Evolutionary conservation across 2,797 vertebrate genomes (phyloP), one percentile per base, ranked within the genome.

Genomic region (Darevskia mixta): DNA sequence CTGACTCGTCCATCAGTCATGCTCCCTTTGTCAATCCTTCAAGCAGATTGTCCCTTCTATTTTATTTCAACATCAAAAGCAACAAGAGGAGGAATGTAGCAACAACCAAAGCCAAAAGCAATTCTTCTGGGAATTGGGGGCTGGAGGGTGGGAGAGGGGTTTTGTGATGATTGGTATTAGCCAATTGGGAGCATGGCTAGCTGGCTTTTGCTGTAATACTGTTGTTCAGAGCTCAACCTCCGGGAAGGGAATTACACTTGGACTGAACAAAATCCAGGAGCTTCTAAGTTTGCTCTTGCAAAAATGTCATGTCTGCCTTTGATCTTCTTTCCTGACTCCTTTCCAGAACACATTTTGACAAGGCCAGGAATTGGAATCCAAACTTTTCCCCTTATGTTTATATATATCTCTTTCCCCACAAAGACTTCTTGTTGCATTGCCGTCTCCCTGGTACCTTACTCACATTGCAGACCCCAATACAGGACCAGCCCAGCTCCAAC

Each of bases 301-400:
- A 79, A 79, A 79, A 79, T 58, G 45, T 55, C 13, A 55, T 55
- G 27, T 81, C 55, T 81, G 79, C 58, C 11, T 38, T 81, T 64
- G 58, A 4, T 11, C 32, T 25, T 80, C 32, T 20, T 38, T 35
- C 58, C 58, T 81, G 9, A 38, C 35, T 81, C 79, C 35, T 32
- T 43, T 38, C 38, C 38, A 43, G 25, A 27, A 8, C 4, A 13
- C 5, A 38, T 64, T 32, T 35, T 32, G 18, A 64, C 32, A 11
- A 80, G 79, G 78, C 5, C 32, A 80, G 32, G 55, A 64, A 64
- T 10, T 35, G 20, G 20, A n/a, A 61, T 25, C 18, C 55, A 32
- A 79, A 79, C 32, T n/a, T 49, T 93, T 79, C 87, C 89, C 85
- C 86, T 88, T 82, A 61, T 90, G 93, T 85, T 49, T 49, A 49